Base-by-base conservation (phyloP, 2,113 vertebrate genomes). In the Carassius auratus region DNA sequence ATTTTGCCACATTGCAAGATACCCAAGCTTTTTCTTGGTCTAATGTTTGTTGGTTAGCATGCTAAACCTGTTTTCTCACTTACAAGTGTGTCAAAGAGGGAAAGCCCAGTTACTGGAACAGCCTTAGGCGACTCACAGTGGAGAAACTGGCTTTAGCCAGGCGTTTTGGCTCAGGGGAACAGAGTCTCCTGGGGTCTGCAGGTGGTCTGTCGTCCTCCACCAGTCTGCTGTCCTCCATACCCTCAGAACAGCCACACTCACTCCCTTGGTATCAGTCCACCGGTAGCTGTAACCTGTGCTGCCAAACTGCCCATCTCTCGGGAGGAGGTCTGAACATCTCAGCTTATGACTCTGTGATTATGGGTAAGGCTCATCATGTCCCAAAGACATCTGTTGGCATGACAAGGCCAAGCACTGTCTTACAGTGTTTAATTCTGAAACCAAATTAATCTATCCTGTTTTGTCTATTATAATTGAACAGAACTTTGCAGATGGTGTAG, bases 321-420 rank as follows among this genome's bases (percentile, higher is more conserved):
- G 90, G 89, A 23, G 84, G 84, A 84, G 85, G 85, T 8, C 85
- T 93, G 36, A 89, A 92, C 84, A 86, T 88, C 23, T 94, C 92
- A 30, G 87, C 88, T 77, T 93, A 82, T 81, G 87, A 83, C 15
- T 84, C 90, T 6, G 52, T 83, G 23, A 26, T 75, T 14, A 33
- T 85, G 12, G 93, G 94, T 94, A 94, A 93, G 91, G 68, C 6
- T 69, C 23, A 12, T 48, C 36, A 12, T 12, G 38, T 45, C 23
- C 23, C 10, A 17, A 42, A 26, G 38, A 90, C 21, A 45, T 64
- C 3, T 42, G 19, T 13, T 80, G 77, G 59, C 59, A 0, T 48
- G 45, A 48, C 45, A 48, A 48, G 45, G 45, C 45, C 45, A 48
- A 48, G 12, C 45, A 48, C 45, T 48, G 45, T 48, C 45, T 73